Evolutionary conservation across 1,140 invertebrate genomes (phyloP).

Genomic region (Leptestheria dahalacensis): DNA sequence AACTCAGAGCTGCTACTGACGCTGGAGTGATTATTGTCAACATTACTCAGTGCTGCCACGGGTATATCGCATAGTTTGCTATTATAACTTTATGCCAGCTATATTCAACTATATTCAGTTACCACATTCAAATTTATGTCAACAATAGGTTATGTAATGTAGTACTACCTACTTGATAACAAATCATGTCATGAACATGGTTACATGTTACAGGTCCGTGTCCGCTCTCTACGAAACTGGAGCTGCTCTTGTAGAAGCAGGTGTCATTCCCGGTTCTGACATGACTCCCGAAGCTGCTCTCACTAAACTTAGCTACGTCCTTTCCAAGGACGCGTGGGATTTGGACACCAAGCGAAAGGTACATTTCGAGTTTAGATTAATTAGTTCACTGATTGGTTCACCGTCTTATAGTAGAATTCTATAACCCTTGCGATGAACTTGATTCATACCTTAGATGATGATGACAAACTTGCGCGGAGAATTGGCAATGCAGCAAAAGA

Average conservation of each 20-base stretch:
- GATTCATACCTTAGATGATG: slow-evolving; percentile 52
- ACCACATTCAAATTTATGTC: no score
- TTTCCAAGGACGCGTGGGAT: slow-evolving; percentile 65
- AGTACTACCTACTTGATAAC: no score
- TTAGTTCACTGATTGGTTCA: no score
- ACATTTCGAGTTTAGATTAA: no score
- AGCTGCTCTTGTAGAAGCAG: slow-evolving; percentile 39
- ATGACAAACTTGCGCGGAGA: slow-evolving; percentile 56
- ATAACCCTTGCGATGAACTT: no score
- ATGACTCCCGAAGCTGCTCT: slow-evolving; percentile 92
- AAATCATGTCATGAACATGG: no score
- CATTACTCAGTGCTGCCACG: slow-evolving; percentile 73
- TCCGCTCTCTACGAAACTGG: slow-evolving; percentile 65
- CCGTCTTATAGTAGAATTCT: no score
- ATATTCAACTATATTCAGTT: no score
- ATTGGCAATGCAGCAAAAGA: slow-evolving; percentile 31
- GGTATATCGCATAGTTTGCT: no score
- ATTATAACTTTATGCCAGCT: no score
- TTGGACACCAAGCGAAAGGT: slow-evolving; percentile 52
- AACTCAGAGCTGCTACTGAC: slow-evolving; percentile 51
- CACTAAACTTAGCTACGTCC: slow-evolving; percentile 77
- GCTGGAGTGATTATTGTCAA: slow-evolving; percentile 82
- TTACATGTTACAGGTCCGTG: no score
- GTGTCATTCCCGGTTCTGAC: slow-evolving; percentile 76
- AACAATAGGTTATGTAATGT: no score